phyloP scores from a whole-genome alignment of 2,113 vertebrate genomes.

The Apus apus region DNA sequence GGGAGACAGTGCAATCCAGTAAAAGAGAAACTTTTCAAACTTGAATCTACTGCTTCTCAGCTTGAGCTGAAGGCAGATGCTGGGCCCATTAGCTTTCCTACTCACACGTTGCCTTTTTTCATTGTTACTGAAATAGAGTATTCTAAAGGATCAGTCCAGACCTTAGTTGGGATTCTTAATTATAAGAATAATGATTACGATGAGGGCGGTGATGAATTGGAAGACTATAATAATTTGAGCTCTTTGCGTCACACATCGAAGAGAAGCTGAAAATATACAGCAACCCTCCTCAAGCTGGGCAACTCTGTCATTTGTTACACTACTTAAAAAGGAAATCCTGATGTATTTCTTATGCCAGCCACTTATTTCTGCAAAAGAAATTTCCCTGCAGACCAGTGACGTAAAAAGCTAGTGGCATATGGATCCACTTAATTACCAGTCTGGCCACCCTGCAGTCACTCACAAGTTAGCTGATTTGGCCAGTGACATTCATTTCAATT shows the following conservation, averaged over 20 bases:
- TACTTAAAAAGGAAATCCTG: neutral
- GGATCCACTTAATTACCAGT: constrained; percentile 40
- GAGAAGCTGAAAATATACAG: neutral
- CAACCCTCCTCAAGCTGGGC: neutral
- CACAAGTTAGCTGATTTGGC: constrained; percentile 15
- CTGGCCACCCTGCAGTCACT: constrained; percentile 15
- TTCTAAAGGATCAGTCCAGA: neutral
- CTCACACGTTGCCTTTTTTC: neutral
- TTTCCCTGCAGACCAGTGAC: neutral
- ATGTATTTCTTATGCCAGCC: neutral
- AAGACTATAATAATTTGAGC: neutral
- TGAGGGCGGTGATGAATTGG: neutral
- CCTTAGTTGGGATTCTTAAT: neutral
- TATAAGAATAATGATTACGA: neutral
- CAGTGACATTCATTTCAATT: constrained; percentile 22
- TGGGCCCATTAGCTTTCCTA: neutral
- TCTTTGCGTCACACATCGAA: neutral
- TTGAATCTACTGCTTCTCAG: neutral
- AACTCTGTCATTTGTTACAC: neutral
- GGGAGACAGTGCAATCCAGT: neutral
- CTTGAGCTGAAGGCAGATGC: neutral
- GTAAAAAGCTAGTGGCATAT: constrained; percentile 34
- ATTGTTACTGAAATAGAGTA: neutral
- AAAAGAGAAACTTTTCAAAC: neutral
- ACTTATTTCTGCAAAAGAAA: neutral